These are phyloP conservation scores for Trissolcus basalis DNA, from an alignment of 1,140 invertebrate genomes.

Conservation along the genomic window DNA sequence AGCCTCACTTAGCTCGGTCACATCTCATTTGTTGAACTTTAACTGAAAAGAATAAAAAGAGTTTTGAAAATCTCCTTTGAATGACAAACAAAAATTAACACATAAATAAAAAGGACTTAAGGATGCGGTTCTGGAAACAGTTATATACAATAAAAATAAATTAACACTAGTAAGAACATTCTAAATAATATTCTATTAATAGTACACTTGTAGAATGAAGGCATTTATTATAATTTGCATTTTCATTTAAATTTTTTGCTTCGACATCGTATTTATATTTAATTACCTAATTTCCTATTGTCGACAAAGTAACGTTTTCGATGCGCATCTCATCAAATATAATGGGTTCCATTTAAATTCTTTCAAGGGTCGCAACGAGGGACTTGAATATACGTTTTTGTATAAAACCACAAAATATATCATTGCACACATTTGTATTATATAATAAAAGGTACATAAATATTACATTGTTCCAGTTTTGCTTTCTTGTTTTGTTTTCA, in stretches of 20 bases:
- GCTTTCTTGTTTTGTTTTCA: too few relatives aligned
- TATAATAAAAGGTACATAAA: conserved; percentile 49
- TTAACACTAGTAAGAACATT: conserved; percentile 54
- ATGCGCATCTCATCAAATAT: conserved; percentile 29
- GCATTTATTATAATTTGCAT: conserved; percentile 60
- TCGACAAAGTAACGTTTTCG: conserved; percentile 53
- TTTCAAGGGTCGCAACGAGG: conserved; percentile 29
- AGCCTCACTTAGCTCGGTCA: neutral
- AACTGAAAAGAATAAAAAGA: neutral
- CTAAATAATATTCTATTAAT: conserved; percentile 61
- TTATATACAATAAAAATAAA: conserved; percentile 30
- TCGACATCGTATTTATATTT: conserved; percentile 55
- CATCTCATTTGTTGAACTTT: too few relatives aligned
- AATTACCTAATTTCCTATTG: conserved; percentile 55
- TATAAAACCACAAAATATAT: conserved; percentile 52
- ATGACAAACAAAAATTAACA: too few relatives aligned
- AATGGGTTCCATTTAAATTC: conserved; percentile 17
- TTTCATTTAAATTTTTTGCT: conserved; percentile 55
- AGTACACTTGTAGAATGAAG: conserved; percentile 58
- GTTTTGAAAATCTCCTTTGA: too few relatives aligned
- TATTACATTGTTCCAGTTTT: conserved; percentile 20
- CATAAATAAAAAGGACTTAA: too few relatives aligned
- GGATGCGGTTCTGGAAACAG: too few relatives aligned
- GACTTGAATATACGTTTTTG: conserved; percentile 38
- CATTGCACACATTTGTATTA: conserved; percentile 21